Evolutionary conservation across 2,888 invertebrate species (phyloP).

Genomic region (Drosophila picticornis): DNA sequence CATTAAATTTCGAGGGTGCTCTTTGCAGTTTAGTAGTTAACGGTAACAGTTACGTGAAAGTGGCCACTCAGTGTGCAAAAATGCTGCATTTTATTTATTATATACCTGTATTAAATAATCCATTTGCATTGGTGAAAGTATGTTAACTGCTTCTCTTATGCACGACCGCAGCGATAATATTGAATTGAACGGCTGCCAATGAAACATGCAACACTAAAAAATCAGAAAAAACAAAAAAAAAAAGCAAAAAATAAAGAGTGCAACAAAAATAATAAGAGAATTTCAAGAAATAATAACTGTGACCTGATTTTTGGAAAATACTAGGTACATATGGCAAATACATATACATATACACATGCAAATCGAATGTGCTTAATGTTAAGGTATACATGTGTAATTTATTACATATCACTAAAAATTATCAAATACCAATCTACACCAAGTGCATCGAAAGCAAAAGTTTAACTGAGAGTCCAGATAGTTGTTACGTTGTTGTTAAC

Average conservation of each 20-base stretch:
- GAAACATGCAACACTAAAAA: slow-evolving; percentile 44
- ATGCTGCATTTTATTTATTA: slow-evolving; percentile 50
- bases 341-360: no score
- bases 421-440: background rate
- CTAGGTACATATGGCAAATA: slow-evolving; percentile 13
- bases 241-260: slow-evolving; percentile 28
- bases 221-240: slow-evolving; percentile 10
- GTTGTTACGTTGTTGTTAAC: slow-evolving; percentile 30
- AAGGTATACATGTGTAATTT: slow-evolving; percentile 2
- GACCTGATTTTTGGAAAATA: slow-evolving; percentile 27
- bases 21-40: slow-evolving; percentile 16
- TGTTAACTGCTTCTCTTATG: slow-evolving; percentile 69
- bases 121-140: slow-evolving; percentile 76
- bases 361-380: background rate
- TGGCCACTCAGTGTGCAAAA: slow-evolving; percentile 42
- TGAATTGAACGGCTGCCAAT: slow-evolving; percentile 55
- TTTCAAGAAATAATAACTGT: slow-evolving; percentile 6
- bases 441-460: slow-evolving; percentile 6
- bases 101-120: slow-evolving; percentile 67
- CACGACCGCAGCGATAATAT: slow-evolving; percentile 36
- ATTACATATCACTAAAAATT: slow-evolving; percentile 4
- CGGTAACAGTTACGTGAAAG: slow-evolving; percentile 57
- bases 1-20: background rate
- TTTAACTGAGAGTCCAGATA: slow-evolving; percentile 17
- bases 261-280: slow-evolving; percentile 24